These are phyloP conservation scores for Brachionichthys hirsutus DNA, from an alignment of 2,113 vertebrate species.

Conservation along the genomic window DNA sequence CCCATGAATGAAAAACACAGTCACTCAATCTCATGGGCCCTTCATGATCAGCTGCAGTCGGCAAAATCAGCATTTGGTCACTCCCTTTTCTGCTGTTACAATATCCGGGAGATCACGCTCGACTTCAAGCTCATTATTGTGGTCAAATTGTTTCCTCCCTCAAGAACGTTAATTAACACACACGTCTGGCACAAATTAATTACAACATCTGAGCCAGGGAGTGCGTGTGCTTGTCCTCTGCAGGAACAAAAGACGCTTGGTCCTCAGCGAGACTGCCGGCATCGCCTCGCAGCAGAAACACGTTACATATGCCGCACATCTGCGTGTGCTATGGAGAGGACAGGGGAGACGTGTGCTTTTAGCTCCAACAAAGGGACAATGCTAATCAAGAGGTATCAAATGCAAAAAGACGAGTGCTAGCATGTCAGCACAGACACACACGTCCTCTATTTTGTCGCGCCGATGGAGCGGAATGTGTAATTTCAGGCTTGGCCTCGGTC, in stretches of 20 bases:
- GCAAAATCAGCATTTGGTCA: not conserved
- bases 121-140: slow-evolving; percentile 78
- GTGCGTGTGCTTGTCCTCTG: slow-evolving; percentile 42
- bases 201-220: slow-evolving; percentile 70
- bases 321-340: slow-evolving; percentile 52
- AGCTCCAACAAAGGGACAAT: slow-evolving; percentile 52
- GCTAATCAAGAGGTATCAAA: slow-evolving; percentile 49
- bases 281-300: slow-evolving; percentile 41
- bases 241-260: slow-evolving; percentile 54
- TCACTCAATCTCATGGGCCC: not conserved
- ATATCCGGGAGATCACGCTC: slow-evolving; percentile 59
- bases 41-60: slow-evolving; percentile 4
- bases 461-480: slow-evolving; percentile 64
- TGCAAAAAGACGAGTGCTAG: slow-evolving; percentile 33
- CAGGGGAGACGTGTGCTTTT: slow-evolving; percentile 43
- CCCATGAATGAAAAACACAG: no score
- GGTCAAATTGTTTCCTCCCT: slow-evolving; percentile 80
- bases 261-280: slow-evolving; percentile 18
- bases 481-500: slow-evolving; percentile 76
- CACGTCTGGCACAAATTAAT: slow-evolving; percentile 79
- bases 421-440: not conserved
- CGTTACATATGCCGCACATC: slow-evolving; percentile 38
- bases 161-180: slow-evolving; percentile 81
- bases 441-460: slow-evolving; percentile 44
- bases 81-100: slow-evolving; percentile 34